Conservation (phyloP, 2,113 vertebrate species). For the Drymodes brunneopygia region DNA sequence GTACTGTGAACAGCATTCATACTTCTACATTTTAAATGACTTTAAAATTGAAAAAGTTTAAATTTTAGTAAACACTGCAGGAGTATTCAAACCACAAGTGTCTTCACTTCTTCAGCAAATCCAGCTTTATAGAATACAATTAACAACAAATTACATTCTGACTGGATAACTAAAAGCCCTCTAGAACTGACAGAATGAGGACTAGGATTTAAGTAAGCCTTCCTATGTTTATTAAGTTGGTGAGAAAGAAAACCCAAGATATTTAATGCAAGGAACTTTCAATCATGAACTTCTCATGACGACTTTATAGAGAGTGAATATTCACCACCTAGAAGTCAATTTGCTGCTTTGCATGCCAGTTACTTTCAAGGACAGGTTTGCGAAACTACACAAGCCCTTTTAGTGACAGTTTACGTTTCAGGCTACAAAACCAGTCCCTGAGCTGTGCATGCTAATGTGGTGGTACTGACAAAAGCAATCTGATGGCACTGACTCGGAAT, state of each 20-base stretch:
- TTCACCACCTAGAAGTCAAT: not conserved
- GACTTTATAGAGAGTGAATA: not conserved
- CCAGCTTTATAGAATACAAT: not conserved
- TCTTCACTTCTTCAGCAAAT: not conserved
- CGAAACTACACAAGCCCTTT: not conserved
- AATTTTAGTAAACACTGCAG: not conserved
- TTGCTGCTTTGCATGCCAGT: not conserved
- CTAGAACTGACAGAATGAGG: not conserved
- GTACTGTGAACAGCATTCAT: not conserved
- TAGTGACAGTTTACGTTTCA: not conserved
- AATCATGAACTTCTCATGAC: not conserved
- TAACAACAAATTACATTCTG: not conserved
- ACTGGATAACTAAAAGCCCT: not conserved
- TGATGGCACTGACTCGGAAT: not conserved
- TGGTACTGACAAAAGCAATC: not conserved
- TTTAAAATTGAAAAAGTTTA: too few species aligned
- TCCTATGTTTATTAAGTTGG: not conserved
- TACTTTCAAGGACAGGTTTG: not conserved
- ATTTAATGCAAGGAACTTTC: not conserved
- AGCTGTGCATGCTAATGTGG: not conserved
- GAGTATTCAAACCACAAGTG: not conserved
- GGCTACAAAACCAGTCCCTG: not conserved
- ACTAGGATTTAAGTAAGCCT: conserved; percentile 7
- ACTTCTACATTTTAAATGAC: not conserved
- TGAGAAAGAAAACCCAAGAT: not conserved